Evolutionary conservation across 2,797 vertebrate species (phyloP).

Genomic region (Knipowitschia caucasica): DNA sequence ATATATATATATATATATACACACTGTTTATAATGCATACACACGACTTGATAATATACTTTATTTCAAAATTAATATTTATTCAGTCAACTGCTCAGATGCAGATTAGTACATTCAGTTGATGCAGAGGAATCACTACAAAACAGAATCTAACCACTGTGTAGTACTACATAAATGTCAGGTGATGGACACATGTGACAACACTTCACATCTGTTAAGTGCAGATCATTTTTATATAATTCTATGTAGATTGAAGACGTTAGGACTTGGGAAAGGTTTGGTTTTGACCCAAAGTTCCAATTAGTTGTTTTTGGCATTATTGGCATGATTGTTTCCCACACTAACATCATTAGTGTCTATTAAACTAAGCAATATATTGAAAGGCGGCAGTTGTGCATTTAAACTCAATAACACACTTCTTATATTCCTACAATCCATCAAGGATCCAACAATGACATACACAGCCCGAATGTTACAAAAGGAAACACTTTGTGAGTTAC

Average conservation of each 20-base stretch:
- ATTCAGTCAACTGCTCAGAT: neutral
- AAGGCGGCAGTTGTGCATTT: slow-evolving; percentile 42
- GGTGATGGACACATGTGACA: too few species aligned
- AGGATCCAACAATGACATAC: slow-evolving; percentile 25
- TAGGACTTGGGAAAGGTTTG: slow-evolving; percentile 30
- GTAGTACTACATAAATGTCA: too few species aligned
- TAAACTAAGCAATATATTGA: slow-evolving; percentile 20
- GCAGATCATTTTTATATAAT: neutral
- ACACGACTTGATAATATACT: neutral
- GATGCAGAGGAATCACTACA: slow-evolving; percentile 58
- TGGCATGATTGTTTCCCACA: slow-evolving; percentile 50
- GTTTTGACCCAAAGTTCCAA: neutral
- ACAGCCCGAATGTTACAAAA: slow-evolving; percentile 11
- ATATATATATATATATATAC: too few species aligned
- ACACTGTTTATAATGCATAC: too few species aligned
- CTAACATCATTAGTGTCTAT: neutral
- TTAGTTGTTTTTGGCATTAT: slow-evolving; percentile 68
- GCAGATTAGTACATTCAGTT: slow-evolving; percentile 61
- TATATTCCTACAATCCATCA: slow-evolving; percentile 51
- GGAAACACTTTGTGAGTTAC: slow-evolving; percentile 34
- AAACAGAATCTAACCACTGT: slow-evolving; percentile 33
- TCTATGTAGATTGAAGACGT: neutral
- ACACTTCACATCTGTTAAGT: slow-evolving; percentile 6
- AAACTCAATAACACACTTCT: slow-evolving; percentile 44
- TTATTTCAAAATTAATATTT: slow-evolving; percentile 48